These are phyloP conservation scores for Manis pentadactyla DNA, from an alignment of 2,797 vertebrate genomes.

Conservation along the genomic window DNA sequence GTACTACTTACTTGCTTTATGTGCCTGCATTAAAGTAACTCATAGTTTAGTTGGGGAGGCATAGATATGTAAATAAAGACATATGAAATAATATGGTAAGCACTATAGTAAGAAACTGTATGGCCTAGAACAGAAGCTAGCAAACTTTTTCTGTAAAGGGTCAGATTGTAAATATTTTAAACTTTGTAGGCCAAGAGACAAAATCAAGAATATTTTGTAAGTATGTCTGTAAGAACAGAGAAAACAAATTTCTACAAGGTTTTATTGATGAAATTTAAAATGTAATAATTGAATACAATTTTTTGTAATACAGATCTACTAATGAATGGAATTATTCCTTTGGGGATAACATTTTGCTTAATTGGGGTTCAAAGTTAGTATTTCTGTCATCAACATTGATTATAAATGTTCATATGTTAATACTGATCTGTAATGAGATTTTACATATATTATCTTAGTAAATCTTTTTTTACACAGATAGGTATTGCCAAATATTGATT, in stretches of 20 bases:
- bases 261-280: conserved; percentile 57
- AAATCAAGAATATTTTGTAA: conserved; percentile 21
- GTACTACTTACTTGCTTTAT: not conserved
- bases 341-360: not conserved
- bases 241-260: conserved; percentile 14
- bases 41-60: not conserved
- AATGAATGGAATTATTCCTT: conserved; percentile 25
- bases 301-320: not conserved
- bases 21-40: not conserved
- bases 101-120: not conserved
- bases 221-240: not conserved
- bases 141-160: not conserved
- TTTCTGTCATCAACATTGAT: conserved; percentile 30
- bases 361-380: conserved; percentile 20
- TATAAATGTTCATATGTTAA: conserved; percentile 54
- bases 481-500: not conserved
- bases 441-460: conserved; percentile 48
- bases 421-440: conserved; percentile 30
- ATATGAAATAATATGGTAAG: not conserved
- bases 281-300: not conserved
- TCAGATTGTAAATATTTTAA: conserved; percentile 4
- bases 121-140: not conserved
- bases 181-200: not conserved
- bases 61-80: not conserved
- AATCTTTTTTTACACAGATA: conserved; percentile 34